phyloP scores from a whole-genome alignment of 2,797 vertebrate genomes.

The Podarcis siculus region DNA sequence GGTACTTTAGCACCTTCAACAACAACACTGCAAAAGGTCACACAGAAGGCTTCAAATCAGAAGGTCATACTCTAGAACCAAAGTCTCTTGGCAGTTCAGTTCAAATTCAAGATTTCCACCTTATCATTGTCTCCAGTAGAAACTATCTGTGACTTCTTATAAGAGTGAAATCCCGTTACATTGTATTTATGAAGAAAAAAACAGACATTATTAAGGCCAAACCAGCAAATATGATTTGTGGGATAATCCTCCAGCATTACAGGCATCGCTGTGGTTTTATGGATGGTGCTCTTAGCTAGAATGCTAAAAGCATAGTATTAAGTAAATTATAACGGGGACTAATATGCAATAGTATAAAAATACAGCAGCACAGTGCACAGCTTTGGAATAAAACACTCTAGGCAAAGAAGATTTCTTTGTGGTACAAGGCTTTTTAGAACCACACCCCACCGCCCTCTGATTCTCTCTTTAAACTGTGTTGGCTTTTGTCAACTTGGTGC shows the following conservation, averaged over 20 bases:
- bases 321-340: not conserved
- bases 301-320: not conserved
- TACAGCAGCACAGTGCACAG: not conserved
- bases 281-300: not conserved
- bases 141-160: conserved; percentile 1
- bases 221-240: conserved; percentile 2
- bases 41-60: not conserved
- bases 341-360: not conserved
- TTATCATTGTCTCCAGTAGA: not conserved
- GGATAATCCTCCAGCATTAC: not conserved
- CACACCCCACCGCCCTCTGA: too few relatives aligned
- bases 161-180: not conserved
- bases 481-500: too few relatives aligned
- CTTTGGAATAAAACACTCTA: not conserved
- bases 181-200: not conserved
- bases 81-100: not conserved
- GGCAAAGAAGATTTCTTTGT: not conserved
- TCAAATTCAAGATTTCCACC: not conserved
- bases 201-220: not conserved
- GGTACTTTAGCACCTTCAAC: not conserved
- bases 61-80: not conserved
- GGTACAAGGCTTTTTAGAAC: too few relatives aligned
- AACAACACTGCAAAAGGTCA: not conserved
- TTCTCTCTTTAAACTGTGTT: not conserved
- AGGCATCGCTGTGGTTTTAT: not conserved